Base-by-base conservation (phyloP, 2,113 vertebrate species). In the Otus sunia region DNA sequence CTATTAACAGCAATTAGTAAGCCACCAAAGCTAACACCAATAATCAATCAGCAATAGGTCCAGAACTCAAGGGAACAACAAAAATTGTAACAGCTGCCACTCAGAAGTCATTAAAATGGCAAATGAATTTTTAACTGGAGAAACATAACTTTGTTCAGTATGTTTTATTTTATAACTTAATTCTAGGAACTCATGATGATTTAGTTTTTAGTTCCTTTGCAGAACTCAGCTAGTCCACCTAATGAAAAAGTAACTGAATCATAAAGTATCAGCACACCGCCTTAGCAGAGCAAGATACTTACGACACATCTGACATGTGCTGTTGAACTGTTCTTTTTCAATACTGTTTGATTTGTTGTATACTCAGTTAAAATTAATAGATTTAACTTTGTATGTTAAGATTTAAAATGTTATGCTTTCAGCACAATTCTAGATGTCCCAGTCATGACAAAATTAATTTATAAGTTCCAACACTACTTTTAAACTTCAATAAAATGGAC, bases 321-420 rank as follows among this genome's bases (percentile, higher is more conserved):
- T n/a, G 26, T 9, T 71, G 37, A 91, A 49, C 10, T 43, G 11
- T 36, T 47, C 50, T 83, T 87, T 90, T 90, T 20, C 62, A 74
- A 3, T 59, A 79, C 37, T 64, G 10, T 43, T 92, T 86, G n/a
- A 74, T 71, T 78, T 85, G 10, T 75, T 74, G n/a, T 37, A 67
- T 21, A 41, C 23, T 75, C 15, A 43, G 49, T 41, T 92, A 49
- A 0, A 12, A 45, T 45, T 63, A 84, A 64, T 6, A 82, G 27
- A 73, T 64, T 27, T 20, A 80, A 45, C 6, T 30, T 77, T 0
- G 0, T 11, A 56, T 2, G 3, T n/a, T 56, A 43, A 63, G 19
- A 88, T 49, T 63, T 36, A 52, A 67, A 75, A 52, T 68, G 18
- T 29, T 41, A 37, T 56, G 27, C 15, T 77, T 95, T 80, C 63